These are phyloP conservation scores for Penaeus chinensis DNA, from an alignment of 1,140 invertebrate species.

Conservation along the genomic window DNA sequence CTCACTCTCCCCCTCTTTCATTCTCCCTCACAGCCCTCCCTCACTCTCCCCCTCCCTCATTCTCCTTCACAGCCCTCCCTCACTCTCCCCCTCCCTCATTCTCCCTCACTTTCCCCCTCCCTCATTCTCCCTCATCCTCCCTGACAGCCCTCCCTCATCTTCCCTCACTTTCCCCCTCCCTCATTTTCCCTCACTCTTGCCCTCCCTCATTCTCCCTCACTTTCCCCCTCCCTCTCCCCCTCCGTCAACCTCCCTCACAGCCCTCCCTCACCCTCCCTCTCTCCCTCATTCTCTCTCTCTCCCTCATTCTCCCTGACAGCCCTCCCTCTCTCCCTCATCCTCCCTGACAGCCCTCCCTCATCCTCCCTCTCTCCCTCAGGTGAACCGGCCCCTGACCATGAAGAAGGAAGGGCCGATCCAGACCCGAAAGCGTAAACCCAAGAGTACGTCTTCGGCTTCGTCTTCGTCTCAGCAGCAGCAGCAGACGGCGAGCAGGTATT, in stretches of 20 bases:
- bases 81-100: neutral
- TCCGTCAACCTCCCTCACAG: neutral
- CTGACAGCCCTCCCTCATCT: neutral
- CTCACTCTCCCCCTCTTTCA: no score
- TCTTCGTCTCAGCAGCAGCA: conserved; percentile 25
- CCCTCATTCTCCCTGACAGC: neutral
- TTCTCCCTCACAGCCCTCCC: neutral
- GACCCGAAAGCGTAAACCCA: conserved; percentile 95
- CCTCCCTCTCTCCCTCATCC: neutral
- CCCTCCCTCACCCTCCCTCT: neutral
- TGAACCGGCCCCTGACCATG: conserved; percentile 92
- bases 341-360: neutral
- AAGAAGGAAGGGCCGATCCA: conserved; percentile 94
- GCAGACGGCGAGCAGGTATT: conserved; percentile 25
- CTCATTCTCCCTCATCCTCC: neutral
- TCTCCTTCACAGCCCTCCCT: neutral
- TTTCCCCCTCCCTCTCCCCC: neutral
- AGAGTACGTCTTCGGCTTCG: conserved; percentile 69
- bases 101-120: neutral
- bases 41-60: neutral
- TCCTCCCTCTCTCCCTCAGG: conserved; percentile 64
- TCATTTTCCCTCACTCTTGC: neutral
- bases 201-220: neutral
- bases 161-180: neutral
- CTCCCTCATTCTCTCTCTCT: neutral